These are phyloP conservation scores for Calephelis nemesis DNA, from an alignment of 1,140 invertebrate genomes.

Conservation along the genomic window DNA sequence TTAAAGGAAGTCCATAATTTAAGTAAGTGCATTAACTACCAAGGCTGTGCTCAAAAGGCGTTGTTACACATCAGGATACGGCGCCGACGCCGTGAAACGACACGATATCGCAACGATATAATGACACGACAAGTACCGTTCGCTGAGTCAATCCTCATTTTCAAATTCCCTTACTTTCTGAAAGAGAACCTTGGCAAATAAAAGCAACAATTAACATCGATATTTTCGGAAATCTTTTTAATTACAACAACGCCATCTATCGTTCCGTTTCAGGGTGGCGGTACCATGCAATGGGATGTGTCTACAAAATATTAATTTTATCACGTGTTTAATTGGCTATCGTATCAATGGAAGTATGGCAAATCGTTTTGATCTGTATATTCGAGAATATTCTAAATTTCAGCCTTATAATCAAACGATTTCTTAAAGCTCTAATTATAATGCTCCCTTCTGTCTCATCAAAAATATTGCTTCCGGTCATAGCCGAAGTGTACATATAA, in stretches of 20 bases:
- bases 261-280: too few species aligned
- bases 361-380: conserved; percentile 8
- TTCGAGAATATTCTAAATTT: conserved; percentile 17
- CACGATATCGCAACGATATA: too few species aligned
- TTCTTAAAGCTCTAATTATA: conserved; percentile 19
- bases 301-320: not conserved
- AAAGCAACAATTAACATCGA: too few species aligned
- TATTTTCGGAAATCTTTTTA: too few species aligned
- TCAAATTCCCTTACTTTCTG: too few species aligned
- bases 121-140: too few species aligned
- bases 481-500: not conserved
- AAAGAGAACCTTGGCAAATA: too few species aligned
- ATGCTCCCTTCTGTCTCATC: conserved; percentile 1
- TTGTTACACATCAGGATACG: too few species aligned
- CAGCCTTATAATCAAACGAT: conserved; percentile 23
- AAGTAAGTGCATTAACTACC: not conserved
- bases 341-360: conserved; percentile 18
- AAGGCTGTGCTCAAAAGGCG: conserved; percentile 2
- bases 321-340: conserved; percentile 8
- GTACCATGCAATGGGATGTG: too few species aligned
- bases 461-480: conserved; percentile 5
- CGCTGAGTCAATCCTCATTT: too few species aligned
- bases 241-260: too few species aligned
- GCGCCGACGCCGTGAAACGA: too few species aligned
- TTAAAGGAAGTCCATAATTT: conserved; percentile 1